Evolutionary conservation across 2,113 vertebrate genomes (phyloP).

Genomic region (Perca fluviatilis): DNA sequence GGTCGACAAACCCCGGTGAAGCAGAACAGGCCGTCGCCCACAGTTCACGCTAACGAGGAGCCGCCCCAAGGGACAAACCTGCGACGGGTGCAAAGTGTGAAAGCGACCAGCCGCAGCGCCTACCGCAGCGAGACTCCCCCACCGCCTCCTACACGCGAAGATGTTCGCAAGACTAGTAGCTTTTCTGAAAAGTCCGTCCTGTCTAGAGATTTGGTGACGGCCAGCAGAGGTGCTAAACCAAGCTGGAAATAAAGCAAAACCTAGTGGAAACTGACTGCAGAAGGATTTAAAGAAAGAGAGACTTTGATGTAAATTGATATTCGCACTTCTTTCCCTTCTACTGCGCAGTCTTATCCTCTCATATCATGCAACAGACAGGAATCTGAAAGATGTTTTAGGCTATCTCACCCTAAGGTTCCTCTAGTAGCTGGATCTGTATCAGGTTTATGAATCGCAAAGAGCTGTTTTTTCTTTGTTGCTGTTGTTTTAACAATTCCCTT

Average conservation of each 20-base stretch:
- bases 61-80: slow-evolving; percentile 71
- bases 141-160: slow-evolving; percentile 60
- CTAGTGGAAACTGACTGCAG: slow-evolving; percentile 9
- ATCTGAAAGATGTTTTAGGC: neutral
- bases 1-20: slow-evolving; percentile 84
- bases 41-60: slow-evolving; percentile 73
- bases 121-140: slow-evolving; percentile 77
- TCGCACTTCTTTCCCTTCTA: neutral
- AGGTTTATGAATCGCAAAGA: slow-evolving; percentile 62
- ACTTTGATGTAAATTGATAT: neutral
- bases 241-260: slow-evolving; percentile 86
- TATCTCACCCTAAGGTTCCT: slow-evolving; percentile 22
- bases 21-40: slow-evolving; percentile 69
- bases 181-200: slow-evolving; percentile 84
- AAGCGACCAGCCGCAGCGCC: slow-evolving; percentile 76
- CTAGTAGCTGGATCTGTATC: slow-evolving; percentile 33
- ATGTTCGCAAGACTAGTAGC: slow-evolving; percentile 78
- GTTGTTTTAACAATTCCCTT: slow-evolving; percentile 22
- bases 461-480: slow-evolving; percentile 29
- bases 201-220: slow-evolving; percentile 77
- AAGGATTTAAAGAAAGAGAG: neutral
- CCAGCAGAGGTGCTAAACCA: slow-evolving; percentile 85
- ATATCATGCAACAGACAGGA: slow-evolving; percentile 51
- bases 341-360: slow-evolving; percentile 9
- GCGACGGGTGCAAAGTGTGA: slow-evolving; percentile 88